Percentiles rank a stretch among this genome's conserved stretches.
phyloP scores from a whole-genome alignment of 1,140 invertebrate species.

The Linepithema humile region DNA sequence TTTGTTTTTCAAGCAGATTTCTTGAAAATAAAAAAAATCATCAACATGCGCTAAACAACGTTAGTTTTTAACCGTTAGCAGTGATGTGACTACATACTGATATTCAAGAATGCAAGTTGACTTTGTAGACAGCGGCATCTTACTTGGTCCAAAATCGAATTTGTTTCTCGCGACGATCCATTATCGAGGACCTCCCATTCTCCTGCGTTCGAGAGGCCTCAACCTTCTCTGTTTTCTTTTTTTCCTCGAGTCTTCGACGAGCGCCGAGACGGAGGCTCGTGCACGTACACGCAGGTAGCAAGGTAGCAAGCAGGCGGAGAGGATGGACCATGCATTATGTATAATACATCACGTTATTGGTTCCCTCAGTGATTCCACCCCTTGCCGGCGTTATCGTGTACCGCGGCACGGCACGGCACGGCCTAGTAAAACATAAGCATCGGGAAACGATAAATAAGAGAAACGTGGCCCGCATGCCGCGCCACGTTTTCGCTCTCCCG shows the following conservation, averaged over 20 bases:
- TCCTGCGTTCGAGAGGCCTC: not conserved
- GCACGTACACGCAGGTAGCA: constrained; percentile 71
- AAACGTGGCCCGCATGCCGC: constrained; percentile 83
- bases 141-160: constrained; percentile 70
- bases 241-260: constrained; percentile 50
- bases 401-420: constrained; percentile 72
- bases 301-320: constrained; percentile 69
- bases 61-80: not conserved
- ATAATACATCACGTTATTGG: constrained; percentile 85
- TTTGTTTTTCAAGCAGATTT: not conserved
- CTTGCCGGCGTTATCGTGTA: constrained; percentile 83
- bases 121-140: not conserved
- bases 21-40: not conserved
- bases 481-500: constrained; percentile 57
- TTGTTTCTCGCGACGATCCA: constrained; percentile 75
- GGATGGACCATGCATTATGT: constrained; percentile 83
- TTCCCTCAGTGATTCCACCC: constrained; percentile 83
- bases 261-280: constrained; percentile 55
- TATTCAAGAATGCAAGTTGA: constrained; percentile 2
- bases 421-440: constrained; percentile 85
- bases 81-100: not conserved
- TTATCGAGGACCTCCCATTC: constrained; percentile 70
- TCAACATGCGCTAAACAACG: no score
- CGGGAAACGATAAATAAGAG: constrained; percentile 85
- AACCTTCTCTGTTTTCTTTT: constrained; percentile 25